Evolutionary conservation across 2,113 vertebrate genomes (phyloP).

Genomic region (Phoxinus phoxinus): DNA sequence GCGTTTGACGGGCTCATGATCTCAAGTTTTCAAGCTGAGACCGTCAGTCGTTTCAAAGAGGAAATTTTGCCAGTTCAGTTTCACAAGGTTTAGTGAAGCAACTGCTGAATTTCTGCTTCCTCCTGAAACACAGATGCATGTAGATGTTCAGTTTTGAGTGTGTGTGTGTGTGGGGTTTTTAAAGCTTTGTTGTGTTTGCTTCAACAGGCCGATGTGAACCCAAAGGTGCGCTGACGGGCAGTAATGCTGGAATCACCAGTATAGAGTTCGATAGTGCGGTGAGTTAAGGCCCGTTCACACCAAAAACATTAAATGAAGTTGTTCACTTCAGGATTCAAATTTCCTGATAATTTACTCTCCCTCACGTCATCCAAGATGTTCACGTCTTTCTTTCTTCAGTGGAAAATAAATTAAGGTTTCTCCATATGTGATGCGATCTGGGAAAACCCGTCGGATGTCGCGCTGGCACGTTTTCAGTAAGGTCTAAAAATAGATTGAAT

Average conservation of each 20-base stretch:
- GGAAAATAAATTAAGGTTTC: too few relatives aligned
- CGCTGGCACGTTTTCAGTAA: too few relatives aligned
- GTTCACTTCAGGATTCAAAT: too few relatives aligned
- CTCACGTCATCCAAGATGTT: too few relatives aligned
- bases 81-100: not conserved
- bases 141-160: not conserved
- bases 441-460: too few relatives aligned
- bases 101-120: not conserved
- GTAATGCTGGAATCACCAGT: slow-evolving; percentile 97
- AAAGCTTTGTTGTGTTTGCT: not conserved
- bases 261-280: slow-evolving; percentile 97
- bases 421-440: too few relatives aligned
- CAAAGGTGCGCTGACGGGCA: slow-evolving; percentile 91
- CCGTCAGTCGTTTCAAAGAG: slow-evolving; percentile 32
- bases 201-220: slow-evolving; percentile 87
- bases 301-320: too few relatives aligned
- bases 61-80: not conserved
- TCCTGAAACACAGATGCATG: not conserved
- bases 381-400: too few relatives aligned
- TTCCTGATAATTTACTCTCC: too few relatives aligned
- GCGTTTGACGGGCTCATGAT: slow-evolving; percentile 48
- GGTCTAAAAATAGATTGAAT: too few relatives aligned
- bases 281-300: slow-evolving; percentile 67
- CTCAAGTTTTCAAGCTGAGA: slow-evolving; percentile 58
- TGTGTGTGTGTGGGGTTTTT: not conserved